Evolutionary conservation across 2,888 invertebrate species (phyloP).

Genomic region (Gerris lacustris): DNA sequence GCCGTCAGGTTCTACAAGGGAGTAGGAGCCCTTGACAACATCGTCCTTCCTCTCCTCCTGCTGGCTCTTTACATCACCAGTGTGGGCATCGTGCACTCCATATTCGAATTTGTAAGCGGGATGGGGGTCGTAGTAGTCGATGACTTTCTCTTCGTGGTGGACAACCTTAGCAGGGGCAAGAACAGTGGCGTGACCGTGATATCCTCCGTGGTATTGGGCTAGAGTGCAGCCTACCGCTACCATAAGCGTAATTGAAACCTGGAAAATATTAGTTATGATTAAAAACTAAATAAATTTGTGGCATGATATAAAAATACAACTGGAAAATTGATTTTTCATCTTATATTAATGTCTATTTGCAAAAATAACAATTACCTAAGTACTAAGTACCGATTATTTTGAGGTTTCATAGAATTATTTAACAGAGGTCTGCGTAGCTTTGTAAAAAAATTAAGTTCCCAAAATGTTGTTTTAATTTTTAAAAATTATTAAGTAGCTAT

Average conservation of each 20-base stretch:
- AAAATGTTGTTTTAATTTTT: no score
- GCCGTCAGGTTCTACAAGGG: conserved; percentile 20
- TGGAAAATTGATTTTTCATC: no score
- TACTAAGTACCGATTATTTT: no score
- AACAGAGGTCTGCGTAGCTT: no score
- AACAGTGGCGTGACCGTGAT: background rate
- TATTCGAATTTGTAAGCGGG: conserved; percentile 20
- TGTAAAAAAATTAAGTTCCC: no score
- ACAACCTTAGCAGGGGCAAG: background rate
- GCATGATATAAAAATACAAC: no score
- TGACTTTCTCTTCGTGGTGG: conserved; percentile 14
- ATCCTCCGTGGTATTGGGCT: background rate
- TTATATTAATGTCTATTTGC: no score
- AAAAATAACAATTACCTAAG: no score
- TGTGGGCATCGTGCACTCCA: conserved; percentile 20
- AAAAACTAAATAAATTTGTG: no score
- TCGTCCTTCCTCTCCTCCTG: conserved; percentile 16
- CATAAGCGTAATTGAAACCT: background rate
- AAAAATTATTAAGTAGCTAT: no score
- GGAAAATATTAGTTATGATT: background rate
- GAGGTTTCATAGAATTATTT: no score
- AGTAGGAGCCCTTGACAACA: conserved; percentile 19
- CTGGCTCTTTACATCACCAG: conserved; percentile 20
- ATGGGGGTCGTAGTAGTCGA: conserved; percentile 20
- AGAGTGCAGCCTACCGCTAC: background rate